Base-by-base conservation (phyloP, 2,888 invertebrate species). In the Sarcophaga caerulescens region DNA sequence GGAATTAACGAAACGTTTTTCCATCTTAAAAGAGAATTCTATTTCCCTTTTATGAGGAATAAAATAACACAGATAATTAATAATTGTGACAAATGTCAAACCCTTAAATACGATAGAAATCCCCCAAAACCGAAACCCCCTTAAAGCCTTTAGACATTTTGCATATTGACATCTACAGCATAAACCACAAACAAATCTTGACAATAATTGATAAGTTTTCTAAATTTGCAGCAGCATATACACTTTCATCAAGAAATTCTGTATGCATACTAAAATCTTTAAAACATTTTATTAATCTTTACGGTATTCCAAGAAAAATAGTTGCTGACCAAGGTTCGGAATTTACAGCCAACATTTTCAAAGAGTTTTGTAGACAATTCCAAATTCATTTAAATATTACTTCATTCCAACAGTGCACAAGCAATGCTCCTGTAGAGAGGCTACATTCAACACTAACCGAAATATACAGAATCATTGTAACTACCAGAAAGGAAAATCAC, bases 1-100 rank as follows among this genome's bases (percentile, higher is more conserved):
- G 87, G 85, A 0, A 88, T 87, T 21, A 87, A 44, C 25, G 87
- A 87, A 85, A 81, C 44, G n/a, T n/a, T n/a, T n/a, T n/a, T n/a
- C n/a, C n/a, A n/a, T n/a, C n/a, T n/a, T n/a, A n/a, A n/a, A n/a
- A n/a, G n/a, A n/a, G n/a, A n/a, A n/a, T n/a, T n/a, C n/a, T n/a
- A n/a, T n/a, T n/a, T n/a, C n/a, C n/a, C n/a, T n/a, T n/a, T n/a
- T n/a, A n/a, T n/a, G n/a, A n/a, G n/a, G n/a, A n/a, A n/a, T n/a
- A n/a, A n/a, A n/a, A n/a, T n/a, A n/a, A n/a, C n/a, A n/a, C n/a
- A n/a, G n/a, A n/a, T n/a, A n/a, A n/a, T n/a, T n/a, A n/a, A n/a
- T n/a, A n/a, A n/a, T n/a, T n/a, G n/a, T n/a, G n/a, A n/a, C n/a
- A n/a, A n/a, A n/a, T n/a, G n/a, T n/a, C n/a, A n/a, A n/a, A n/a